phyloP scores from a whole-genome alignment of 2,113 vertebrate species.

The Scortum barcoo region DNA sequence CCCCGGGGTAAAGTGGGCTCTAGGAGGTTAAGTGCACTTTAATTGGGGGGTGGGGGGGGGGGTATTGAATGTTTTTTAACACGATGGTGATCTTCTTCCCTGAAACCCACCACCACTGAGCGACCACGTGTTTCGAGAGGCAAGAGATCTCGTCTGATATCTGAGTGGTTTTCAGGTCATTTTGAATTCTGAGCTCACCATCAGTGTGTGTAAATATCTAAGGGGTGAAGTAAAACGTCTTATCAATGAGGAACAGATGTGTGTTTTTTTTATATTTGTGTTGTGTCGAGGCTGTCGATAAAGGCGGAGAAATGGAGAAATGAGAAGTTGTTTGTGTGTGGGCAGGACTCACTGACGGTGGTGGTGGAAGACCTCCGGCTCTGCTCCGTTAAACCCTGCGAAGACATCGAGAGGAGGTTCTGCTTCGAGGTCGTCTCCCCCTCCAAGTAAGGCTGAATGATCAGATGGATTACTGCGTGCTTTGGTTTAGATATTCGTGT shows the following conservation, averaged over 20 bases:
- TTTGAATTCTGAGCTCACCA: slow-evolving; percentile 11
- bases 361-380: slow-evolving; percentile 97
- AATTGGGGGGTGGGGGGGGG: slow-evolving; percentile 13
- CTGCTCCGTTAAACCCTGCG: slow-evolving; percentile 95
- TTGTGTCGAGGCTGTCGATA: not conserved
- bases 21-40: slow-evolving; percentile 60
- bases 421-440: slow-evolving; percentile 98
- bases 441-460: slow-evolving; percentile 89
- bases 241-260: slow-evolving; percentile 9
- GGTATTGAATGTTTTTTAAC: slow-evolving; percentile 13
- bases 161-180: slow-evolving; percentile 19
- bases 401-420: slow-evolving; percentile 97
- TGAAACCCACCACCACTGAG: slow-evolving; percentile 32
- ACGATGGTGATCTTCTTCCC: slow-evolving; percentile 6
- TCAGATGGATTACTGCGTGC: not conserved
- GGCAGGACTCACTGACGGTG: slow-evolving; percentile 93
- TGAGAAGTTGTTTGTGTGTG: slow-evolving; percentile 26
- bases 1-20: not conserved
- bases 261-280: not conserved
- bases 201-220: slow-evolving; percentile 3
- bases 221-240: not conserved
- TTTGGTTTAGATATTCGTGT: not conserved
- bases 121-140: not conserved
- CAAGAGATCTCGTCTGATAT: slow-evolving; percentile 2
- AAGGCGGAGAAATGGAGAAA: not conserved